phyloP scores from a whole-genome alignment of 2,797 vertebrate genomes.

The Falco biarmicus region DNA sequence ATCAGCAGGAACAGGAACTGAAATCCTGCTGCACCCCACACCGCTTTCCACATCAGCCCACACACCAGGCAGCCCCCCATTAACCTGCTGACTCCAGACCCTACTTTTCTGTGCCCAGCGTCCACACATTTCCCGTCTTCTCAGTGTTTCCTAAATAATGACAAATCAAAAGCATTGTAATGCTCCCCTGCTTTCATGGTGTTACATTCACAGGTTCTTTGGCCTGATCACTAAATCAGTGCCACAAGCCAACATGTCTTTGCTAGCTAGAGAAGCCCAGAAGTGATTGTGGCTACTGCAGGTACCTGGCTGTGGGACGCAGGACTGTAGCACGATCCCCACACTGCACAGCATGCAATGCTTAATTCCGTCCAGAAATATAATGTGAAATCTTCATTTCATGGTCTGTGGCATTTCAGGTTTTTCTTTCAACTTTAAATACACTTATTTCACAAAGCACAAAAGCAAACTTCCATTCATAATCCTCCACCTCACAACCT shows the following conservation, averaged over 20 bases:
- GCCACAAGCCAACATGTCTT: not conserved
- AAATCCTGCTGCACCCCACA: not conserved
- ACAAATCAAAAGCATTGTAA: not conserved
- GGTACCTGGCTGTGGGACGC: not conserved
- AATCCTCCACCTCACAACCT: not conserved
- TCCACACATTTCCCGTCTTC: not conserved
- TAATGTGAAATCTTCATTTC: slow-evolving; percentile 45
- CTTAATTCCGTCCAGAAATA: not conserved
- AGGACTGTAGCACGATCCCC: not conserved
- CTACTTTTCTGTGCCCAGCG: not conserved
- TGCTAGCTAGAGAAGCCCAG: not conserved
- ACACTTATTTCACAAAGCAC: slow-evolving; percentile 26
- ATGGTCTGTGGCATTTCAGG: slow-evolving; percentile 30
- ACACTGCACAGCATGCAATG: not conserved
- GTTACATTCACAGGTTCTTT: not conserved
- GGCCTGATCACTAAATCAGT: not conserved
- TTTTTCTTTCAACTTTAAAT: slow-evolving; percentile 41
- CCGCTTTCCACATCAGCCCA: not conserved
- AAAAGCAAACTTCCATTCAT: slow-evolving; percentile 34
- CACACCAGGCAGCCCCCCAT: accelerated
- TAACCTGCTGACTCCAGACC: not conserved
- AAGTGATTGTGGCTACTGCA: not conserved
- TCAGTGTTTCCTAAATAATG: not conserved
- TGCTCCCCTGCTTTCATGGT: not conserved
- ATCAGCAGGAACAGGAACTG: not conserved